phyloP scores from a whole-genome alignment of 2,888 invertebrate genomes.

The Julus scandinavius region DNA sequence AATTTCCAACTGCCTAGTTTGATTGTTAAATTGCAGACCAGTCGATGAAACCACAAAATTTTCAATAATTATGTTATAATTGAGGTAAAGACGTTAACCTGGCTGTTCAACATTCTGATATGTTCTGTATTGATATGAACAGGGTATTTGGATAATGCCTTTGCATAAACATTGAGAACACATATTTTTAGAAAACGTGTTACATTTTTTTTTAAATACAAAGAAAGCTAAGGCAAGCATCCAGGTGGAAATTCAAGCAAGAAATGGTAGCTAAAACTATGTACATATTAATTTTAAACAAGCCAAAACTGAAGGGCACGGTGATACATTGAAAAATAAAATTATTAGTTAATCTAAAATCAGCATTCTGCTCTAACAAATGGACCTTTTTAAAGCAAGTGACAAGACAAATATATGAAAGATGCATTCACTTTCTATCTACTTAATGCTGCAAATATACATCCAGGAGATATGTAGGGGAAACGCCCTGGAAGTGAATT shows the following conservation, averaged over 20 bases:
- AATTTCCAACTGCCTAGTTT: background rate
- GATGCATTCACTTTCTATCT: background rate
- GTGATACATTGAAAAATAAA: background rate
- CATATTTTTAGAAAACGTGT: too few relatives aligned
- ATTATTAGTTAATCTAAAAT: slow-evolving; percentile 33
- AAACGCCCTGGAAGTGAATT: background rate
- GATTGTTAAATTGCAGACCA: slow-evolving; percentile 3
- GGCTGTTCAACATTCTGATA: background rate
- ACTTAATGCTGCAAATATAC: background rate
- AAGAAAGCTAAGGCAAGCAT: background rate
- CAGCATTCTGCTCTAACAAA: background rate
- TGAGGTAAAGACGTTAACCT: too few relatives aligned
- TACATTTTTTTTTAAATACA: background rate
- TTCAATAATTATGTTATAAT: background rate
- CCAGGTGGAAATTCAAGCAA: background rate
- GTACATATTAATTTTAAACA: background rate
- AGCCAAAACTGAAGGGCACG: background rate
- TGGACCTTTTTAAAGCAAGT: background rate
- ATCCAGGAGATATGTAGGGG: background rate
- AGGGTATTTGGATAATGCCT: too few relatives aligned
- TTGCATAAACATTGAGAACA: too few relatives aligned
- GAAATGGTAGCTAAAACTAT: background rate
- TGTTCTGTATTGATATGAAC: too few relatives aligned
- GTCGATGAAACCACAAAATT: background rate
- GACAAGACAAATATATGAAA: background rate